Evolutionary conservation across 2,797 vertebrate genomes (phyloP), one percentile per base, ranked within the genome.

Genomic region (Pachyuromys duprasi): DNA sequence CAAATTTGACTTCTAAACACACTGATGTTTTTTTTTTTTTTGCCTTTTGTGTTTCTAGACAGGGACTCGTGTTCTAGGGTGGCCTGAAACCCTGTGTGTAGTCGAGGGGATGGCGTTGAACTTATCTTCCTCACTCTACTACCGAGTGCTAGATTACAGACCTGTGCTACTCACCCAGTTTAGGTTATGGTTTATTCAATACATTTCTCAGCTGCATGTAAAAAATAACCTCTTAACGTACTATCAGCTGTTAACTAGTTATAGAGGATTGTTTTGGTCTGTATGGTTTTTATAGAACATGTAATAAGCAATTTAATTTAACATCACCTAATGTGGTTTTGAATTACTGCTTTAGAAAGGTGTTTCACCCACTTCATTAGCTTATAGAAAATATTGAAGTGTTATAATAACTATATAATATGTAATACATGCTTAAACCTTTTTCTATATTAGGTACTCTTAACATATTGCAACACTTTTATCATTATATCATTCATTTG

Each of bases 301-400:
- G 74, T 90, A 97, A 89, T 95, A 97, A 94, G 84, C 95, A 97
- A 97, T 78, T 60, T 90, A 57, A 96, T 97, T 98, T 97, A 97
- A 96, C 97, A 89, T 97, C 60, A 96, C 78, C 98, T 98, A 97
- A 96, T 93, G 36, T 90, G 70, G 91, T 97, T 98, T 97, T 97
- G 95, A 97, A 96, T 98, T 95, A 75, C 83, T 96, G 0, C 89
- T 74, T 87, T 94, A 93, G 75, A 96, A 98, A 97, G 92, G 90
- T 97, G 28, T 42, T 93, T 97, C 69, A 13, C 93, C 70, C 87
- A 96, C 76, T 86, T 97, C 92, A 96, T 97, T 95, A 96, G 75
- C 95, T 97, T 97, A 94, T 96, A 92, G 82, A 95, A 96, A 97
- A 97, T 70, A 96, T 53, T 89, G 83, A 98, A 98, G 97, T 98